These are phyloP conservation scores for Tetragnatha montana DNA, from an alignment of 2,888 invertebrate genomes.

Conservation along the genomic window DNA sequence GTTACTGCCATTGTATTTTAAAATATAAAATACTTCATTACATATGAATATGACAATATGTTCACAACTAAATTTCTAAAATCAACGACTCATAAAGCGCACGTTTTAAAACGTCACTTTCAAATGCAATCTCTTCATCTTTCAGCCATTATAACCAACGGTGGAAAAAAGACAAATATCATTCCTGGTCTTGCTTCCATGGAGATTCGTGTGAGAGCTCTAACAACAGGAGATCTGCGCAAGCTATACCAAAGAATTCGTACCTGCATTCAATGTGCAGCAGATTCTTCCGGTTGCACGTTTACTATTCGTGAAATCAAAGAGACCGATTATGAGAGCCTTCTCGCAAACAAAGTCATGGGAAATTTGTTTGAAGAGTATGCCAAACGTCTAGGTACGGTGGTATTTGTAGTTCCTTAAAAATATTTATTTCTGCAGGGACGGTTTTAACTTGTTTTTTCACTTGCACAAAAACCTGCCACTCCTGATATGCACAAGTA, in stretches of 20 bases:
- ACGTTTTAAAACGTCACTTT: not conserved
- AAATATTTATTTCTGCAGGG: too few species aligned
- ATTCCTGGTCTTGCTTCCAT: constrained; percentile 74
- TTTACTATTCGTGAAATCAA: not conserved
- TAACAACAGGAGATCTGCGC: constrained; percentile 73
- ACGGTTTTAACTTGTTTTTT: too few species aligned
- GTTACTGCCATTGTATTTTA: too few species aligned
- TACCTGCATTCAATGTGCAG: constrained; percentile 74
- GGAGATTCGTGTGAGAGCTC: constrained; percentile 74
- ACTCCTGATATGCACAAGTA: too few species aligned
- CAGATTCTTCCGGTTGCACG: constrained; percentile 57
- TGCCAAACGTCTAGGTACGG: constrained; percentile 72
- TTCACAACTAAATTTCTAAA: too few species aligned
- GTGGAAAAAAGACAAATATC: constrained; percentile 70
- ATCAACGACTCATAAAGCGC: too few species aligned
- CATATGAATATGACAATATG: too few species aligned
- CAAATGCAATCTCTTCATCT: not conserved
- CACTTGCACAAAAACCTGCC: too few species aligned
- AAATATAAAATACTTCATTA: too few species aligned
- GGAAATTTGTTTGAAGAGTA: constrained; percentile 73
- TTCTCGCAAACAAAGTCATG: constrained; percentile 74
- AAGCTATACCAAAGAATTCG: constrained; percentile 72
- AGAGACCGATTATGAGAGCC: constrained; percentile 73
- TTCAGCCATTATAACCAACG: constrained; percentile 71
- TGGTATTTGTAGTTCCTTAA: not conserved